Base-by-base conservation (phyloP, 2,888 invertebrate species). In the Pimpla rufipes region DNA sequence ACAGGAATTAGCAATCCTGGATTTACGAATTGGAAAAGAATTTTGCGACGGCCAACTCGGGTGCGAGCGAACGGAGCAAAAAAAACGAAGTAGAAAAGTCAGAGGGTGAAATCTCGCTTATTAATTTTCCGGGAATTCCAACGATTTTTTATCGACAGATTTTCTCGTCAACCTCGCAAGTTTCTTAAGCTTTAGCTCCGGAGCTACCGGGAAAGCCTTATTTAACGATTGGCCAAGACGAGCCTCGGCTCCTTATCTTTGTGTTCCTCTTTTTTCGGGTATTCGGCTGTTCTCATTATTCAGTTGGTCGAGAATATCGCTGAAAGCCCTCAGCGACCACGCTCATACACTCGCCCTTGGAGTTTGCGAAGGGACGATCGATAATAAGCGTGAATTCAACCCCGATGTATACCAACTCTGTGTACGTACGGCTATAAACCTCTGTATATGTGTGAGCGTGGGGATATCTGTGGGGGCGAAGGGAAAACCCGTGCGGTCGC, bases 321-420 rank as follows among this genome's bases (percentile, higher is more conserved):
- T 18, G 47, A 62, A 62, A 50, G 52, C 50, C 35, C 18, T 35
- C 35, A 35, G 0, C 35, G 57, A 11, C 57, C 21, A 57, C 13
- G 59, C 35, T 37, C 13, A 59, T 37, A 42, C 23, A 57, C 42
- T 18, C 42, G 29, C 50, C 40, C 16, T 52, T 40, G 52, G 52
- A 55, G 52, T 57, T 76, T 45, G 55, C 52, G 67, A 57, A 88
- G 87, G 73, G 85, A 85, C 86, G 90, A 89, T 90, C 90, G 89
- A 90, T 90, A 89, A 88, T 89, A 89, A 90, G 89, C 86, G 88
- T 87, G 89, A 88, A 83, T 83, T 67, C 75, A 66, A 75, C 70
- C 71, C 81, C 70, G 70, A 55, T 64, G 57, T 82, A 64, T 59
- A 45, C 29, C 64, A 71, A 37, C 35, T 4, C 45, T 64, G 64